These are phyloP conservation scores for Grammomys surdaster DNA, from an alignment of 2,113 vertebrate species.

Conservation along the genomic window DNA sequence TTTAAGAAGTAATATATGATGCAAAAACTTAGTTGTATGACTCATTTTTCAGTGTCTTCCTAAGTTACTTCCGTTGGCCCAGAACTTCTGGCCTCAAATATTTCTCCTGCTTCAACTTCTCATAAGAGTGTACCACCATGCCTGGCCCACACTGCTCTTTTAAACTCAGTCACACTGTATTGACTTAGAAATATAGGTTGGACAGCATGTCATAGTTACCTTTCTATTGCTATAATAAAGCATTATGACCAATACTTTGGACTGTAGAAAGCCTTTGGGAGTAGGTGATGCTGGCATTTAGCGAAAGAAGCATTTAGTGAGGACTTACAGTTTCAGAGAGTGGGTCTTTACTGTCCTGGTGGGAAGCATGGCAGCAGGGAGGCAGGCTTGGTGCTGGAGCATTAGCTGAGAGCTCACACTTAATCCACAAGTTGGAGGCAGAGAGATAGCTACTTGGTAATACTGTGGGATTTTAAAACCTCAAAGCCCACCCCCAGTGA, in stretches of 20 bases:
- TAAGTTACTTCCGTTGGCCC: not conserved
- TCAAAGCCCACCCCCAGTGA: not conserved
- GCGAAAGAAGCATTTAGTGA: not conserved
- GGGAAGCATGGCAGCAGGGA: not conserved
- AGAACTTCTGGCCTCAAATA: not conserved
- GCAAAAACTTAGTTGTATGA: slow-evolving; percentile 14
- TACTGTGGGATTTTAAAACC: not conserved
- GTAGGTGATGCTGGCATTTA: too few species aligned
- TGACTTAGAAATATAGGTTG: slow-evolving; percentile 12
- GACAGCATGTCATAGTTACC: not conserved
- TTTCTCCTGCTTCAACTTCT: not conserved
- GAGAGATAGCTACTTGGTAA: not conserved
- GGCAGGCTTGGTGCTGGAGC: not conserved
- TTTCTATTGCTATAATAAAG: not conserved
- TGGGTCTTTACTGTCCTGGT: not conserved
- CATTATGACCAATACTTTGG: not conserved
- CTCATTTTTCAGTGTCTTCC: not conserved
- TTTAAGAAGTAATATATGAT: slow-evolving; percentile 43
- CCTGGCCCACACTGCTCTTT: not conserved
- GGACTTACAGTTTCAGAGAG: not conserved
- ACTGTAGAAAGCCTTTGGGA: too few species aligned
- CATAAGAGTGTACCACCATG: not conserved
- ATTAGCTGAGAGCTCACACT: not conserved
- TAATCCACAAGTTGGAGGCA: not conserved
- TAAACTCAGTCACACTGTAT: not conserved